Conservation (phyloP, 2,797 vertebrate species). For the Etheostoma nigrum region DNA sequence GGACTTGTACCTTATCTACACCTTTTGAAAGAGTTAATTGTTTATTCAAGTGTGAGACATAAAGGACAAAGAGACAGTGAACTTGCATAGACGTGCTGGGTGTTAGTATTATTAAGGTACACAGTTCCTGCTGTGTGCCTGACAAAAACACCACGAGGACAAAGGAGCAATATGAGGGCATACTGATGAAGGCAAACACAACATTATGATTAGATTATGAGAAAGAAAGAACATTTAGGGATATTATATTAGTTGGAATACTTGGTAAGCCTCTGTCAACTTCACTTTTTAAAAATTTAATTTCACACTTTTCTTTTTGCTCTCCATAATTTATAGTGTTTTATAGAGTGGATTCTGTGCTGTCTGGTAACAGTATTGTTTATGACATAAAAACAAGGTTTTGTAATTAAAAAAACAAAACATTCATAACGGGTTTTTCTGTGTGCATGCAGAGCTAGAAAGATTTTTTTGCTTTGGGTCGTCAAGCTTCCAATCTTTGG, state of each 20-base stretch:
- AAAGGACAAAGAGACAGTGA: neutral
- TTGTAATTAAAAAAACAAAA: neutral
- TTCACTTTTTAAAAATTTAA: neutral
- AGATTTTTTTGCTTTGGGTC: neutral
- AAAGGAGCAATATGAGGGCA: neutral
- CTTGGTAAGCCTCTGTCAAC: neutral
- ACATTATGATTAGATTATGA: neutral
- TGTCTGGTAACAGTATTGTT: neutral
- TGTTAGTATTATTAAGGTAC: neutral
- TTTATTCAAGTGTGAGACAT: slow-evolving; percentile 3
- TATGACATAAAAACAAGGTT: neutral
- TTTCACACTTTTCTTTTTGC: neutral
- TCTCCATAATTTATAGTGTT: neutral
- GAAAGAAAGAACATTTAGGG: neutral
- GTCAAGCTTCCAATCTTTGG: neutral
- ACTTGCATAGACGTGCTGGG: neutral
- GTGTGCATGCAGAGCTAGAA: neutral
- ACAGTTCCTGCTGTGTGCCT: neutral
- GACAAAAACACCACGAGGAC: neutral
- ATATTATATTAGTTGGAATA: neutral
- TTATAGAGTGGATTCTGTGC: neutral
- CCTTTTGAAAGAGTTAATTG: neutral
- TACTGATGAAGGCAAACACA: neutral
- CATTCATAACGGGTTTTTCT: neutral
- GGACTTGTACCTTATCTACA: neutral